These are phyloP conservation scores for Athetis lepigone DNA, from an alignment of 2,888 invertebrate genomes.

Conservation along the genomic window DNA sequence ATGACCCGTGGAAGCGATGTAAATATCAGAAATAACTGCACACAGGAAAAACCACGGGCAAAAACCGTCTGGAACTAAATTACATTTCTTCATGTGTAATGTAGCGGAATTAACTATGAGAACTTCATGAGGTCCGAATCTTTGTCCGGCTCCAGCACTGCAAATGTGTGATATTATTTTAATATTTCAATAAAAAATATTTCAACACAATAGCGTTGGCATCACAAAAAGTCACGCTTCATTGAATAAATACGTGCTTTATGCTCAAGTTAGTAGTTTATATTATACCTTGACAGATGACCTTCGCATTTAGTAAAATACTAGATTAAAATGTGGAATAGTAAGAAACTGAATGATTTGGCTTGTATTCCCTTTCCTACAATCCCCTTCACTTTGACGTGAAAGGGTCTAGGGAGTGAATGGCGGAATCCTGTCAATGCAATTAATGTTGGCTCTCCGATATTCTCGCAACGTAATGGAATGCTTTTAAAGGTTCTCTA, in stretches of 20 bases:
- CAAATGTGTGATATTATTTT: constrained; percentile 4
- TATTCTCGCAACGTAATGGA: constrained; percentile 41
- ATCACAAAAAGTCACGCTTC: constrained; percentile 23
- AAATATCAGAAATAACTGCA: too few relatives aligned
- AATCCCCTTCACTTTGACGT: constrained; percentile 18
- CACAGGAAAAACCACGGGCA: too few relatives aligned
- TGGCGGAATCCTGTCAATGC: constrained; percentile 50
- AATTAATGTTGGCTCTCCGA: constrained; percentile 46
- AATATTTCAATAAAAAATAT: too few relatives aligned
- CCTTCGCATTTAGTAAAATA: constrained; percentile 37
- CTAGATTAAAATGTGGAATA: constrained; percentile 8
- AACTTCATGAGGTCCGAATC: neutral
- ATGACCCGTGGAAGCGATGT: too few relatives aligned
- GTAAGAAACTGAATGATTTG: constrained; percentile 2
- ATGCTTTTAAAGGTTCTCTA: constrained; percentile 37
- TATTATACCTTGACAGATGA: constrained; percentile 9
- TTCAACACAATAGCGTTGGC: neutral
- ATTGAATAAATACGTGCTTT: constrained; percentile 35
- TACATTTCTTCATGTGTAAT: too few relatives aligned
- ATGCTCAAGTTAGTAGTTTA: constrained; percentile 23
- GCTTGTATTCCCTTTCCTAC: neutral
- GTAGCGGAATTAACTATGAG: too few relatives aligned
- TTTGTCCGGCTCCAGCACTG: constrained; percentile 14
- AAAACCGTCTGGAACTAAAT: too few relatives aligned
- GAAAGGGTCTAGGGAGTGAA: constrained; percentile 30